Conservation (phyloP, 2,113 vertebrate genomes). For the Rhinopithecus roxellana region DNA sequence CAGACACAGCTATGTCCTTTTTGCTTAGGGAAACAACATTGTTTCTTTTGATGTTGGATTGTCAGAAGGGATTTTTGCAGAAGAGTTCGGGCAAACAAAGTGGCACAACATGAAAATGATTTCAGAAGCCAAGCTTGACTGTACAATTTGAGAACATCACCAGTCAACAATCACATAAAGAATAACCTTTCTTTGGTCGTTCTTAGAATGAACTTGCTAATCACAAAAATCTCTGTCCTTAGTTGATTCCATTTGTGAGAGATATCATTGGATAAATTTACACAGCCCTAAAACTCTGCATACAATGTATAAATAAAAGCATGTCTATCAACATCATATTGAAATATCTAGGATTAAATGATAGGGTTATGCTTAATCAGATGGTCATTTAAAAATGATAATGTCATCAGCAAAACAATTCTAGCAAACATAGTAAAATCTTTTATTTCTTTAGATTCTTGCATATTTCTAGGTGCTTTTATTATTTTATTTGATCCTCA, state of each 20-base stretch:
- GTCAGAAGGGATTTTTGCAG: conserved; percentile 68
- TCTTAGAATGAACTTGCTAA: conserved; percentile 1
- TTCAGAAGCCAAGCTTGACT: conserved; percentile 50
- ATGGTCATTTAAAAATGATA: neutral
- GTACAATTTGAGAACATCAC: conserved; percentile 6
- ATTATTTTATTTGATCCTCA: neutral
- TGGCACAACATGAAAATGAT: conserved; percentile 64
- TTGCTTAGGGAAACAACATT: conserved; percentile 72
- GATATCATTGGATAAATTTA: neutral
- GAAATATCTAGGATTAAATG: neutral
- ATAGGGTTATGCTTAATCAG: neutral
- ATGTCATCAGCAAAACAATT: neutral
- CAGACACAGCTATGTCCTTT: conserved; percentile 58
- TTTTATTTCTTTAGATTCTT: neutral
- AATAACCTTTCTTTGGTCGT: neutral
- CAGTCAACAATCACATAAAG: conserved; percentile 29
- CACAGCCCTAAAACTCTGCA: neutral
- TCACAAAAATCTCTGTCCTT: neutral
- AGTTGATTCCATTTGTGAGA: neutral
- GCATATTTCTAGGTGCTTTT: neutral
- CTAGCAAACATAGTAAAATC: neutral
- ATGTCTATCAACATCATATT: neutral
- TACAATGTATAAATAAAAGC: neutral
- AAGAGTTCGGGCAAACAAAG: conserved; percentile 72
- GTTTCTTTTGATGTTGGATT: conserved; percentile 74